Evolutionary conservation across 1,140 invertebrate genomes (phyloP), one percentile per base, ranked within the genome.

Genomic region (Pseudomyrmex concolor): DNA sequence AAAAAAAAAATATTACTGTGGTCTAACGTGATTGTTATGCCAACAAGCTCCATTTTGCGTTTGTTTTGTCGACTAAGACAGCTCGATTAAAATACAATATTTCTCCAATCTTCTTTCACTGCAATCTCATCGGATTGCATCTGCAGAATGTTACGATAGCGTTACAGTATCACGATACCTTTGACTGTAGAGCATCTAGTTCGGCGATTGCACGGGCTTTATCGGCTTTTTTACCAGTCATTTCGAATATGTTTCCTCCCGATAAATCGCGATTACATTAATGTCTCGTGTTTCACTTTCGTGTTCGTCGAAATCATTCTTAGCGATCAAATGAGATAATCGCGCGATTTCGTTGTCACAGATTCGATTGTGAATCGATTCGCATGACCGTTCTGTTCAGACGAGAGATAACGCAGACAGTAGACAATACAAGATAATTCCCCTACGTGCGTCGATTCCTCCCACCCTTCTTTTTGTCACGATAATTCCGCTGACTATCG

Each of bases 341-440:
- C 34, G 51, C 25, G 4, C 2, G 1, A 71, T 8, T 43, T 55
- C 12, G 25, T 17, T 43, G 48, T 34, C 15, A 63, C 43, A 15
- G 7, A 12, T 9, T 50, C 15, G 10, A 3, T 34, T 34, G 8
- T 19, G 1, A 50, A 19, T 2, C 25, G n/a, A 12, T 55, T 45
- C 22, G 66, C 15, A 22, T 48, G 48, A 55, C 22, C 13, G 13
- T 45, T 45, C 1, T 45, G 4, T 25, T 25, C n/a, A 17, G 8
- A 76, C 15, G 12, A 64, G 12, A 64, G n/a, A 51, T 19, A 77
- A 55, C n/a, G 17, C 19, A 77, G 12, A 57, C 45, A 67, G 34
- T 34, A 7, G 34, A 34, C 34, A 34, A 7, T 34, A 34, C 34
- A 34, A 34, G 34, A 34, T 34, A 34, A 19, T n/a, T 10, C 63